These are phyloP conservation scores for Xanthorhoe designata DNA, from an alignment of 2,888 invertebrate species.

Conservation along the genomic window DNA sequence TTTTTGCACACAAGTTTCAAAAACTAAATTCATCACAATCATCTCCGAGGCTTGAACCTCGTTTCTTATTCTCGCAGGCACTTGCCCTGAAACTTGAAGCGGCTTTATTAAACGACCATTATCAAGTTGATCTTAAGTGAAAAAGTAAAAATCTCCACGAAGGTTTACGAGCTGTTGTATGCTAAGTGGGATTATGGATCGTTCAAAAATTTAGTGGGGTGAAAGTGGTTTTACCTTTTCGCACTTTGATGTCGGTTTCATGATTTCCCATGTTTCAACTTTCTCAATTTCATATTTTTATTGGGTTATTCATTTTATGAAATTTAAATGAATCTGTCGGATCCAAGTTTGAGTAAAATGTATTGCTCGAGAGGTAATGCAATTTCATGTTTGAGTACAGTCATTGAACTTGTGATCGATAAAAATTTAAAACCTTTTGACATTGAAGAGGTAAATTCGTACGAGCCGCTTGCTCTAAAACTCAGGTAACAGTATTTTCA, in stretches of 20 bases:
- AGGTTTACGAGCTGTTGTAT: constrained; percentile 41
- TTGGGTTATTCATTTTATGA: not conserved
- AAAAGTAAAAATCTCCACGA: constrained; percentile 43
- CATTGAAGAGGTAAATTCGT: too few relatives aligned
- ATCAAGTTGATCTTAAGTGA: constrained; percentile 48
- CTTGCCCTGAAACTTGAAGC: constrained; percentile 60
- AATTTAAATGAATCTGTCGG: not conserved
- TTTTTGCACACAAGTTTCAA: not conserved
- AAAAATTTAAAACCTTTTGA: not conserved
- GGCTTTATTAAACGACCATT: constrained; percentile 59
- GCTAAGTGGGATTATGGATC: constrained; percentile 34
- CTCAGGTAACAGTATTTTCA: too few relatives aligned
- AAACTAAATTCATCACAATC: not conserved
- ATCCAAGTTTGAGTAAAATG: not conserved
- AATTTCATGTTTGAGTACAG: not conserved
- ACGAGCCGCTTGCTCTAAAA: too few relatives aligned
- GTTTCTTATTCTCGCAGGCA: constrained; percentile 56
- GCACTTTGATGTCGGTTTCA: constrained; percentile 1
- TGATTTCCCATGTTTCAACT: not conserved
- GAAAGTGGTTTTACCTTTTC: constrained; percentile 7
- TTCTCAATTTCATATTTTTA: not conserved
- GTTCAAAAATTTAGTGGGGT: constrained; percentile 32
- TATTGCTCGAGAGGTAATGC: not conserved
- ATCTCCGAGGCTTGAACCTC: not conserved
- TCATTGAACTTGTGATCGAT: not conserved